These are phyloP conservation scores for Drosophila histrio DNA, from an alignment of 2,888 invertebrate genomes.

Conservation along the genomic window DNA sequence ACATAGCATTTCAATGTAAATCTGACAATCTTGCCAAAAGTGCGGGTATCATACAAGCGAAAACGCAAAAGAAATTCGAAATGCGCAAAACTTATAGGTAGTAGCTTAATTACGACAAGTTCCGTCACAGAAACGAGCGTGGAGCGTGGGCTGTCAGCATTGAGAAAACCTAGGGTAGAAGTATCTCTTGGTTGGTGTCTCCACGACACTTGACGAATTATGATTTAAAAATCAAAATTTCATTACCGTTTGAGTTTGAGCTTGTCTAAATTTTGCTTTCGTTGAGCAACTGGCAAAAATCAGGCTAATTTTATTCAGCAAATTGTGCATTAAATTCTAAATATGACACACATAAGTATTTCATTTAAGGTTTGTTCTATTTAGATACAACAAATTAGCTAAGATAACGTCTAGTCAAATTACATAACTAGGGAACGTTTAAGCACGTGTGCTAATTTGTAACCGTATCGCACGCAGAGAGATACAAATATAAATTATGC, in stretches of 20 bases:
- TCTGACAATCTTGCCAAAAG: conserved; percentile 42
- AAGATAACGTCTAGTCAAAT: background rate
- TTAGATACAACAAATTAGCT: conserved; percentile 10
- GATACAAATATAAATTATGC: conserved; percentile 25
- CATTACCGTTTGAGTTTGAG: conserved; percentile 20
- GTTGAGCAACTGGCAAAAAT: conserved; percentile 13
- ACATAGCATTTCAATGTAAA: conserved; percentile 58
- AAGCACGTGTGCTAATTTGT: conserved; percentile 18
- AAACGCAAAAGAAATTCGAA: conserved; percentile 51
- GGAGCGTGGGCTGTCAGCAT: background rate
- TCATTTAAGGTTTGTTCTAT: background rate
- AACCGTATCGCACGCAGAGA: conserved; percentile 10
- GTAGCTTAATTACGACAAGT: conserved; percentile 54
- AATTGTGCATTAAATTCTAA: conserved; percentile 25
- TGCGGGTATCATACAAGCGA: conserved; percentile 28
- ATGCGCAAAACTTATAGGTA: conserved; percentile 50
- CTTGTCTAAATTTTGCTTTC: conserved; percentile 7
- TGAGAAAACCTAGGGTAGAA: background rate
- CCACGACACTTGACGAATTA: conserved; percentile 27
- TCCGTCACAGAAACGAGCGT: conserved; percentile 15
- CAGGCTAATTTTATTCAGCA: conserved; percentile 17
- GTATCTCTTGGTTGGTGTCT: background rate
- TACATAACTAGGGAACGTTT: background rate
- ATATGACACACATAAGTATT: conserved; percentile 5
- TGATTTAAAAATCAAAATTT: conserved; percentile 30